Percentiles rank a stretch among this genome's conserved stretches.
Conservation (phyloP, 2,888 invertebrate genomes). For the Tricholauxania praeusta region DNA sequence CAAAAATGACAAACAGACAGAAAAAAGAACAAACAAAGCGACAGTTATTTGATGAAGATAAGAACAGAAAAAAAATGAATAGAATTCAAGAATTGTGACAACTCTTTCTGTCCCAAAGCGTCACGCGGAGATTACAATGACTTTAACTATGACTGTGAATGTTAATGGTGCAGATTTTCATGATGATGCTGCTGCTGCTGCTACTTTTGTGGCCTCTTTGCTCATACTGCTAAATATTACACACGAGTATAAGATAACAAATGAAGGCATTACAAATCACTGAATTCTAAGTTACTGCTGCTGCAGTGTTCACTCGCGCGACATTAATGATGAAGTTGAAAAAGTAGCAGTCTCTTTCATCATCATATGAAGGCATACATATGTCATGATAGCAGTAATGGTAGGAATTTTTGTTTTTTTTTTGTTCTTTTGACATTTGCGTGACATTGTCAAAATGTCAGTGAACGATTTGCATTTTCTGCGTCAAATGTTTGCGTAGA, state of each 20-base stretch:
- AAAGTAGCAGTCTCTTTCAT: background rate
- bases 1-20: conserved; percentile 4
- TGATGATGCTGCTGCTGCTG: background rate
- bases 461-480: conserved; percentile 4
- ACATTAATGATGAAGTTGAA: background rate
- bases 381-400: conserved; percentile 16
- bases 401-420: background rate
- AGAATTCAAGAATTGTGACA: conserved; percentile 12
- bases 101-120: conserved; percentile 24
- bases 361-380: background rate
- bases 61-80: background rate
- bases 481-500: background rate
- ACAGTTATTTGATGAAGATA: too few species aligned
- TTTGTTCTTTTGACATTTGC: background rate
- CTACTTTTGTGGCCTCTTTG: background rate
- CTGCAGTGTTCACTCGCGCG: background rate
- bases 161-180: background rate
- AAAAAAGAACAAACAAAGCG: background rate
- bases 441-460: conserved; percentile 19
- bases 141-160: background rate
- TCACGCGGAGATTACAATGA: conserved; percentile 5
- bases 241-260: background rate
- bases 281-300: conserved; percentile 3
- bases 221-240: background rate
- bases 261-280: conserved; percentile 13